Evolutionary conservation across 1,140 invertebrate species (phyloP), one percentile per base, ranked within the genome.

Genomic region (Drosophila melanica): DNA sequence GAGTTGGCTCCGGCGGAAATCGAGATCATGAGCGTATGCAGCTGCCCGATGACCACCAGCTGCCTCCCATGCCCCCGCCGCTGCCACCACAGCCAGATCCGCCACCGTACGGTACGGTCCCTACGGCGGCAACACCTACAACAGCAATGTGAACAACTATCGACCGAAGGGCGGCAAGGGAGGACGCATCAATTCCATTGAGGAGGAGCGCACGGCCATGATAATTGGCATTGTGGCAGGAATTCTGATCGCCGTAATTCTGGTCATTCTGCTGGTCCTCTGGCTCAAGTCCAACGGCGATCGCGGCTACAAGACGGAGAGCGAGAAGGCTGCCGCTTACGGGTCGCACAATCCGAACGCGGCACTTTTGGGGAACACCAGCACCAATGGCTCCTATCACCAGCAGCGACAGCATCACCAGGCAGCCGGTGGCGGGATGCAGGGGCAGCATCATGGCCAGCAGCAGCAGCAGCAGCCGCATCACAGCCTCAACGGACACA

Each of bases 191-290:
- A 95, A 94, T 37, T 95, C 95, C 1, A 95, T 96, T 74, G 94
- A 95, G 27, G 95, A 95, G 7, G 95, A 96, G 74, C 95, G 94
- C 76, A 95, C 95, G 0, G 95, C 94, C 3, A 93, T 98, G 71
- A 95, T 98, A 45, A 97, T 98, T 41, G 96, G 96, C 73, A 98
- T 98, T 68, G 97, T 98, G 62, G 97, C 97, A 1, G 97, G 96
- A 20, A 96, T 97, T 7, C 93, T 99, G 44, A 98, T 99, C 81
- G 97, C 97, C 23, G 96, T 99, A 65, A 96, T 99, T 11, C 94
- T 98, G 35, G 95, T 99, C 58, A 96, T 98, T 16, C 94, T 98
- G 35, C 95, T 98, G 51, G 95, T 99, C 62, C 94, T 98, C 73
- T 97, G 97, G 92, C 92, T 95, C 59, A 96, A 97, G 92, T 96